Base-by-base conservation (phyloP, 2,113 vertebrate species). In the Anser brachyrhynchus region DNA sequence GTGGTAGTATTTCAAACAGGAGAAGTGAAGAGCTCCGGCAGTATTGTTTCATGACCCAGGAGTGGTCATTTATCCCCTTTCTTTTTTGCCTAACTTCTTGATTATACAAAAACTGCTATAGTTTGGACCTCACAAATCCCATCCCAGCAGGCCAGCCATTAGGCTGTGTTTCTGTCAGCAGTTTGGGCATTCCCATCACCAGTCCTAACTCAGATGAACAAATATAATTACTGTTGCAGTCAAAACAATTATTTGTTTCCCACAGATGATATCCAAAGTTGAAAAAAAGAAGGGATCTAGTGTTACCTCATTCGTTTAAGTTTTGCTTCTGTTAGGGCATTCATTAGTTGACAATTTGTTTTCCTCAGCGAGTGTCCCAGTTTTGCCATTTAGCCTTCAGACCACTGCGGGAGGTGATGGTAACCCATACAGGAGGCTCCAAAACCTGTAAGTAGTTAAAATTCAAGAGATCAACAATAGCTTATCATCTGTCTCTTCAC, bases 371-470 rank as follows among this genome's bases (percentile, higher is more conserved):
- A 28, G 29, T 35, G 52, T 61, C 62, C 25, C 58, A 46, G 9
- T 59, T 86, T 59, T 69, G 17, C 69, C 7, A 4, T 88, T 67
- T 8, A 20, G 62, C 57, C 21, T 89, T 84, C 65, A 81, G 70
- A 29, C 35, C 23, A 37, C 59, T 0, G 3, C 11, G 10, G 65
- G 10, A 84, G 37, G n/a, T 59, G 65, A 33, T 0, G 0, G 6
- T 85, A 39, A 66, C 33, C 41, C 37, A 15, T 51, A 17, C 6
- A 1, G 4, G 22, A 33, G 62, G 11, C 41, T 76, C 23, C 22
- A 37, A n/a, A 55, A 23, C 21, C 57, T 87, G 29, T 29, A 31
- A 58, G 37, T 49, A 7, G 87, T 74, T 49, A 75, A 89, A 91
- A 81, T 69, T 15, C 65, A 52, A 92, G 43, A 55, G 81, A 52